These are phyloP conservation scores for Yponomeuta sedellus DNA, from an alignment of 2,888 invertebrate species.

Conservation along the genomic window DNA sequence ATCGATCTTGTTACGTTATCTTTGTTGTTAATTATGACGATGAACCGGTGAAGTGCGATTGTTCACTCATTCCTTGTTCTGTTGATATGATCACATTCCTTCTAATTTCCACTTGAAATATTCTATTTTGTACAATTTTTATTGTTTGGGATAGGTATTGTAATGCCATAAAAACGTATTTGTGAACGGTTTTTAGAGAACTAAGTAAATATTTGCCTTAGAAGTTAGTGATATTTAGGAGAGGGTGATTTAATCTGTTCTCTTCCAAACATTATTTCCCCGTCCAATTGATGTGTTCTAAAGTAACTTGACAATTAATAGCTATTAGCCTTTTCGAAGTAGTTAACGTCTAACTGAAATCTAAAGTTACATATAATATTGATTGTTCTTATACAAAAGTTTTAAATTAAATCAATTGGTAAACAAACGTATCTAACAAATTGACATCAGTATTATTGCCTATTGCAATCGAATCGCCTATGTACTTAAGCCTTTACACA, in stretches of 20 bases:
- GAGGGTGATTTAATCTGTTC: slow-evolving; percentile 12
- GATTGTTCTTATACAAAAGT: neutral
- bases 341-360: too few relatives aligned
- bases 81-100: slow-evolving; percentile 7
- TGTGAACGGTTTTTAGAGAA: slow-evolving; percentile 8
- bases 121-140: slow-evolving; percentile 2
- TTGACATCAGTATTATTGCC: slow-evolving; percentile 26
- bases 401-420: slow-evolving; percentile 5
- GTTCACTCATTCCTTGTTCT: neutral
- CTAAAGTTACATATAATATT: neutral
- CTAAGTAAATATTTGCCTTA: slow-evolving; percentile 11
- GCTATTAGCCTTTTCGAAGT: slow-evolving; percentile 1
- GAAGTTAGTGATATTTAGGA: slow-evolving; percentile 10
- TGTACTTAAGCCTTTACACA: slow-evolving; percentile 22
- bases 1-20: neutral
- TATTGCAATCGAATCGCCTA: slow-evolving; percentile 20
- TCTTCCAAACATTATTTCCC: slow-evolving; percentile 10
- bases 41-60: neutral
- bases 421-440: too few relatives aligned
- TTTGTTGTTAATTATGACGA: neutral
- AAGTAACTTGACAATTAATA: neutral
- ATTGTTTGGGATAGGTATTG: slow-evolving; percentile 3
- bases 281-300: slow-evolving; percentile 11
- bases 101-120: neutral
- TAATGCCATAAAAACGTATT: slow-evolving; percentile 10